Percentiles rank a stretch among this genome's conserved stretches.
Evolutionary conservation across 2,888 invertebrate genomes (phyloP).

Genomic region (Pyralis farinalis): DNA sequence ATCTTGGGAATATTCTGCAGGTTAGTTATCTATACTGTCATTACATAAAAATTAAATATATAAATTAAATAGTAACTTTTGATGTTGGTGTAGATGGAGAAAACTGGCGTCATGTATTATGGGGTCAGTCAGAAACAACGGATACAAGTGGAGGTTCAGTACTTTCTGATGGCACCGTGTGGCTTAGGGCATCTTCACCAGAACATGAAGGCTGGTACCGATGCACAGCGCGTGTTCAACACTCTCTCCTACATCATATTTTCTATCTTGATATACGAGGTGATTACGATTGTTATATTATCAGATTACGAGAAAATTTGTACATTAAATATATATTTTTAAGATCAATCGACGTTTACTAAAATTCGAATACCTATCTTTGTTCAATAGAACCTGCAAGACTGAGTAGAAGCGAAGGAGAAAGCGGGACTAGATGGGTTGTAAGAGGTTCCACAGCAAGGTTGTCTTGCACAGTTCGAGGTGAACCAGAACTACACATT

Average conservation of each 20-base stretch:
- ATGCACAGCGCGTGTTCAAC: slow-evolving; percentile 86
- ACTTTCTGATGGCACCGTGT: slow-evolving; percentile 87
- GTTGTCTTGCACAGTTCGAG: slow-evolving; percentile 82
- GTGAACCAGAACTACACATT: slow-evolving; percentile 83
- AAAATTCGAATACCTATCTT: too few species aligned
- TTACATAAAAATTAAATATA: too few species aligned
- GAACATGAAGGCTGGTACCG: slow-evolving; percentile 92
- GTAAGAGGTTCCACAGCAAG: slow-evolving; percentile 76
- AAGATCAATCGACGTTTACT: too few species aligned
- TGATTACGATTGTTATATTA: too few species aligned
- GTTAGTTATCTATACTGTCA: slow-evolving; percentile 44
- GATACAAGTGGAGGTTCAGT: slow-evolving; percentile 78
- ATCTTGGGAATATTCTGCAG: slow-evolving; percentile 87
- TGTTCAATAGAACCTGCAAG: slow-evolving; percentile 58
- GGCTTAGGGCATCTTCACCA: slow-evolving; percentile 86
- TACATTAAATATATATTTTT: too few species aligned
- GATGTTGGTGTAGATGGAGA: slow-evolving; percentile 48
- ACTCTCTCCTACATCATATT: slow-evolving; percentile 63
- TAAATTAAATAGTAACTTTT: too few species aligned
- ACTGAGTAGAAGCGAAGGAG: slow-evolving; percentile 51
- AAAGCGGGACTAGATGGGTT: slow-evolving; percentile 70
- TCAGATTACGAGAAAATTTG: too few species aligned
- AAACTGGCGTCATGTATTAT: slow-evolving; percentile 69
- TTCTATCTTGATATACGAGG: slow-evolving; percentile 72
- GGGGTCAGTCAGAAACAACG: slow-evolving; percentile 62